Conservation (phyloP, 2,113 vertebrate species). For the Toxotes chatareus region DNA sequence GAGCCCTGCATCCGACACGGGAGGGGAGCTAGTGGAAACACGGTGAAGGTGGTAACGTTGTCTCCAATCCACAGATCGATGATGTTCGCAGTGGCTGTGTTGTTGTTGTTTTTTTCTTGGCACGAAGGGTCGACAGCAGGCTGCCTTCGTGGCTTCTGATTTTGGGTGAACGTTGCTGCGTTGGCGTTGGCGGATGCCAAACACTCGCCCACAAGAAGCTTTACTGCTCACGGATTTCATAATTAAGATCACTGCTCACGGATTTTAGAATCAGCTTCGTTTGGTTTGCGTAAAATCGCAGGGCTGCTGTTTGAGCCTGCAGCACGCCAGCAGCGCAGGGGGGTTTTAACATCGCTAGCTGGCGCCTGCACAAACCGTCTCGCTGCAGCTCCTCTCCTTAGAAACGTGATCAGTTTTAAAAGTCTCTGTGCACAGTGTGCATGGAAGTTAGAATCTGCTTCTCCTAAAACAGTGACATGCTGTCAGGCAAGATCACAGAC, state of each 20-base stretch:
- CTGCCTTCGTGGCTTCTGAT: constrained; percentile 45
- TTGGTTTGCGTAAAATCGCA: not conserved
- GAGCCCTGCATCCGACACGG: constrained; percentile 86
- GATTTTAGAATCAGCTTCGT: not conserved
- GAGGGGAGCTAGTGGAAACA: constrained; percentile 67
- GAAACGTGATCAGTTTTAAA: not conserved
- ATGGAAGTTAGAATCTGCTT: not conserved
- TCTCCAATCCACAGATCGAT: too few species aligned
- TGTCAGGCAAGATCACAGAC: not conserved
- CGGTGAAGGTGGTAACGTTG: constrained; percentile 89
- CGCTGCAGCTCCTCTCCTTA: constrained; percentile 31
- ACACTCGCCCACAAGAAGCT: not conserved
- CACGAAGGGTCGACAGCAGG: not conserved
- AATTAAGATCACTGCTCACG: rapidly evolving
- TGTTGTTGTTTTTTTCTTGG: not conserved
- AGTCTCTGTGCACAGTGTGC: not conserved
- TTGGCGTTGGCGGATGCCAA: constrained; percentile 60
- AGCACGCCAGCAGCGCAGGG: constrained; percentile 11
- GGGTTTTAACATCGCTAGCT: not conserved
- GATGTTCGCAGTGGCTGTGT: not conserved
- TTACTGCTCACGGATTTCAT: too few species aligned
- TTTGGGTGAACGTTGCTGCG: constrained; percentile 56
- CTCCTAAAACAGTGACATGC: not conserved
- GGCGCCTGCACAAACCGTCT: not conserved
- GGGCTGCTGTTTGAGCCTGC: not conserved